Base-by-base conservation (phyloP, 2,113 vertebrate genomes). In the Bothrops jararaca region DNA sequence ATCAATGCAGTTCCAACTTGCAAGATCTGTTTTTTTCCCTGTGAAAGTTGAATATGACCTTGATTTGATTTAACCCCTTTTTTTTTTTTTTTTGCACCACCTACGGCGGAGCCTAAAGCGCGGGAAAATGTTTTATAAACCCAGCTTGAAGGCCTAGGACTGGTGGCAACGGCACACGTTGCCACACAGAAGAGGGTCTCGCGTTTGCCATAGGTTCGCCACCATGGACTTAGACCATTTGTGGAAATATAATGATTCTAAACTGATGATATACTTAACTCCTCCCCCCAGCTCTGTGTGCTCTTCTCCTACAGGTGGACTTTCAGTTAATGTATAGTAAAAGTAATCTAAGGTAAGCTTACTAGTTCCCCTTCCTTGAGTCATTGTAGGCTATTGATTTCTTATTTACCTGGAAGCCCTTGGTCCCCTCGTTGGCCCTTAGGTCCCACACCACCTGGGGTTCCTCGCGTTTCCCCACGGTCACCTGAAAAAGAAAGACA, bases 351-450 rank as follows among this genome's bases (percentile, higher is more conserved):
- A 1, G 23, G 23, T 74, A 86, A 94, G 18, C 50, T 56, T n/a
- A 34, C 12, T 90, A 91, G 39, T 18, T 56, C n/a, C n/a, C 29
- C 20, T 90, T 52, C 45, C 92, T 18, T 18, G 58, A 89, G 80
- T 12, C 69, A 39, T 34, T 42, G 7, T 39, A 39, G 69, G 18
- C 2, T 9, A 42, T 42, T 80, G 34, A 80, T 80, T 80, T 56
- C 54, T 69, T 48, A 10, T 95, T 97, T 95, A 99, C 99, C 99
- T 97, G 98, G 95, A 91, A 96, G 96, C 10, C 99, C 98, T 0
- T 97, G 2, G 1, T 97, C 96, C n/a, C 99, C 99, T 45, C 91
- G 95, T 18, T 96, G 96, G 95, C 99, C 99, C 96, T 98, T 99
- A 86, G 88, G 5, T 95, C 99, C 99, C 74, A 96, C 93, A 88